Evolutionary conservation across 1,140 invertebrate genomes (phyloP).

Genomic region (Probaryconus sp.): DNA sequence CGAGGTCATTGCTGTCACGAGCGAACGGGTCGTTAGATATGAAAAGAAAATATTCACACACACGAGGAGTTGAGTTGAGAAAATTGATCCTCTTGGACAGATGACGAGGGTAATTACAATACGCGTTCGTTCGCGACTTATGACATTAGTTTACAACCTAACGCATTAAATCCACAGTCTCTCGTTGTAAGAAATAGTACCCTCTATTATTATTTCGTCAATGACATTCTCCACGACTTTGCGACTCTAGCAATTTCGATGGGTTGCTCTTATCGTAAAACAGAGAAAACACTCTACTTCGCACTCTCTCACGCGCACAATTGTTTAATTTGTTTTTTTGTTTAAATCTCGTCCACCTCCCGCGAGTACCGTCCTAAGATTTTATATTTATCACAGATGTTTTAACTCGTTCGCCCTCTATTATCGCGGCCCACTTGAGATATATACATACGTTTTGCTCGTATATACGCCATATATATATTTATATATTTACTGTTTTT

Average conservation of each 20-base stretch:
- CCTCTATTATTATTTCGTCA: constrained; percentile 24
- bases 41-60: no score
- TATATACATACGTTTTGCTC: constrained; percentile 26
- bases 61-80: no score
- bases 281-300: constrained; percentile 27
- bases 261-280: constrained; percentile 21
- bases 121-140: constrained; percentile 17
- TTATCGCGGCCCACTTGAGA: constrained; percentile 43
- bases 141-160: constrained; percentile 5
- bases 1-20: constrained; percentile 4
- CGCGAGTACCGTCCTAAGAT: constrained; percentile 70
- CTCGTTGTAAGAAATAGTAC: constrained; percentile 48
- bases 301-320: constrained; percentile 39
- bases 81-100: no score
- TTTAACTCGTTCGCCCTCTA: constrained; percentile 67
- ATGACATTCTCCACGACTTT: constrained; percentile 42
- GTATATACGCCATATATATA: constrained; percentile 39
- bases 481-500: constrained; percentile 45
- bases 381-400: constrained; percentile 78
- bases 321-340: constrained; percentile 25
- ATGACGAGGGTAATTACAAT: no score
- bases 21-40: neutral
- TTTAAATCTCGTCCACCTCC: constrained; percentile 32
- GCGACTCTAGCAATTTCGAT: constrained; percentile 50
- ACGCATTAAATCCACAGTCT: constrained; percentile 22